Conservation (phyloP, 2,797 vertebrate genomes). For the Hippocampus kuda region DNA sequence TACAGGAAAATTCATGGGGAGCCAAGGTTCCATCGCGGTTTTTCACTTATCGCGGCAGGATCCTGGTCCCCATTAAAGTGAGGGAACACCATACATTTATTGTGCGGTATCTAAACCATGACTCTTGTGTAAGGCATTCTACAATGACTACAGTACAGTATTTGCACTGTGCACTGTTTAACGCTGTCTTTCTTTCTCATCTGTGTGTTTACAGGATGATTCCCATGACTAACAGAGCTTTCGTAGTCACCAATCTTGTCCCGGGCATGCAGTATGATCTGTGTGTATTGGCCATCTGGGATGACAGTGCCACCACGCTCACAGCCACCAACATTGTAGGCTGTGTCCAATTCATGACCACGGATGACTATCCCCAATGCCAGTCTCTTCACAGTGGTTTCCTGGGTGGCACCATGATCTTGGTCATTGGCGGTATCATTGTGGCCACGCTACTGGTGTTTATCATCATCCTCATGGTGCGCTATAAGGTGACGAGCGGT, state of each 20-base stretch:
- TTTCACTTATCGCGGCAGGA: too few species aligned
- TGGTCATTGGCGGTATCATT: constrained; percentile 91
- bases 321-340: constrained; percentile 96
- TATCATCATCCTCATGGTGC: constrained; percentile 94
- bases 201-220: constrained; percentile 77
- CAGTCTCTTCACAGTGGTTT: constrained; percentile 91
- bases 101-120: background rate
- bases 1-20: too few species aligned
- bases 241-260: constrained; percentile 90
- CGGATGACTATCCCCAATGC: constrained; percentile 89
- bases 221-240: constrained; percentile 85
- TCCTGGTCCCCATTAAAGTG: too few species aligned
- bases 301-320: constrained; percentile 89
- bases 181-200: background rate
- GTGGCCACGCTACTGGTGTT: constrained; percentile 92
- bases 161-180: background rate
- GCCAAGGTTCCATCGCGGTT: too few species aligned
- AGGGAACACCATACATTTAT: too few species aligned
- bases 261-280: constrained; percentile 91
- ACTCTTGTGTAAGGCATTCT: background rate
- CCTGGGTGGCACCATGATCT: constrained; percentile 93
- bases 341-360: constrained; percentile 89
- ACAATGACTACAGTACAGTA: background rate
- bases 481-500: constrained; percentile 85
- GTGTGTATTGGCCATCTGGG: constrained; percentile 95